These are phyloP conservation scores for Lophius americanus DNA, from an alignment of 2,797 vertebrate species.

Conservation along the genomic window DNA sequence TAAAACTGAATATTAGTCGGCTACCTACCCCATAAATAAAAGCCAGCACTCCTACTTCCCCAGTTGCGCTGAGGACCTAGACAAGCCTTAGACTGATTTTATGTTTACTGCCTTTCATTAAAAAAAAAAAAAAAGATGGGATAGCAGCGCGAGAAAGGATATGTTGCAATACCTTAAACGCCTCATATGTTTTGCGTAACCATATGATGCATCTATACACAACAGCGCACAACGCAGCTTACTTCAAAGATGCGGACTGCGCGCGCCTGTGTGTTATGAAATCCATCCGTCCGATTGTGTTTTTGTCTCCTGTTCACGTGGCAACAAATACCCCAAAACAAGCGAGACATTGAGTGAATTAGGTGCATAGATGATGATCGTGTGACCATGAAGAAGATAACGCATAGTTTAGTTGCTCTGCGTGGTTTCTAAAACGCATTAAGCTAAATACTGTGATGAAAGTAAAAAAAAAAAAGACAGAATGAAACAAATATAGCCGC, in stretches of 20 bases:
- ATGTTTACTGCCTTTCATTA: background rate
- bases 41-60: constrained; percentile 21
- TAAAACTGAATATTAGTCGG: background rate
- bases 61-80: constrained; percentile 26
- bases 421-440: background rate
- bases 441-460: background rate
- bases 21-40: constrained; percentile 1
- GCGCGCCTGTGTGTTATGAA: constrained; percentile 58
- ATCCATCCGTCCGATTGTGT: constrained; percentile 49
- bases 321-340: constrained; percentile 32
- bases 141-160: background rate
- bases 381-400: background rate
- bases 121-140: background rate
- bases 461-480: background rate
- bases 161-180: constrained; percentile 5
- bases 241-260: constrained; percentile 21
- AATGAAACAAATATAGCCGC: background rate
- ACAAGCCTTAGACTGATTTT: constrained; percentile 14
- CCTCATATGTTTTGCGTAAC: constrained; percentile 16
- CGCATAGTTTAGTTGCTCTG: background rate
- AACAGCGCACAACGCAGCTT: constrained; percentile 42
- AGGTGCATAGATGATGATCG: constrained; percentile 5
- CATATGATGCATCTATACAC: constrained; percentile 41
- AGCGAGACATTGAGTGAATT: constrained; percentile 40
- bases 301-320: constrained; percentile 68